phyloP scores from a whole-genome alignment of 2,888 invertebrate genomes.

The Chymomyza fuscimana region DNA sequence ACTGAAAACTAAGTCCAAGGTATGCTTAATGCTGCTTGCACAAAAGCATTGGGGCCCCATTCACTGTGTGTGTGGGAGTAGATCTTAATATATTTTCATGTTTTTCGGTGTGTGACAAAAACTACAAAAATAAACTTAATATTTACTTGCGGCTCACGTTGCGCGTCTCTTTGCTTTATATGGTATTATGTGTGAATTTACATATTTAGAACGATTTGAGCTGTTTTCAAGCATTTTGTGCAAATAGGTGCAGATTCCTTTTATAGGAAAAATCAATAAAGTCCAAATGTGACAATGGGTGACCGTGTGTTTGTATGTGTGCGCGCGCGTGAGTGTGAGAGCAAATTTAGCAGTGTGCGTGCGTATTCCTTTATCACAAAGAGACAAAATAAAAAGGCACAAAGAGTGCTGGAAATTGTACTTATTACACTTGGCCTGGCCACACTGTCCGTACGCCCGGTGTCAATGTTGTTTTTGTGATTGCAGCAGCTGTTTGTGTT shows the following conservation, averaged over 20 bases:
- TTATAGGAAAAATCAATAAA: constrained; percentile 72
- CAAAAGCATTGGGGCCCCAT: constrained; percentile 24
- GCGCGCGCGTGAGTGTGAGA: constrained; percentile 43
- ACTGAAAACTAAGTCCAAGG: constrained; percentile 53
- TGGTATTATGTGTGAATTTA: constrained; percentile 8
- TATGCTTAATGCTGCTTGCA: constrained; percentile 34
- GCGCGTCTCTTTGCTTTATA: constrained; percentile 8
- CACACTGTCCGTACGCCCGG: background rate
- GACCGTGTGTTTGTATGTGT: constrained; percentile 23
- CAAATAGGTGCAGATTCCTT: constrained; percentile 49
- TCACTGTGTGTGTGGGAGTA: constrained; percentile 59
- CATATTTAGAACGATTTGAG: constrained; percentile 30
- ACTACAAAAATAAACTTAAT: constrained; percentile 40
- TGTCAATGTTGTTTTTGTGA: background rate
- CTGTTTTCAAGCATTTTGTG: constrained; percentile 22
- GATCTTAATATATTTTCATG: constrained; percentile 53
- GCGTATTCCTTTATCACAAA: background rate
- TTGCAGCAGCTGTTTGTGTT: constrained; percentile 11
- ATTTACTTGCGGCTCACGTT: constrained; percentile 27
- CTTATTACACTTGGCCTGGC: background rate
- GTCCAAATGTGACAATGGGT: constrained; percentile 56
- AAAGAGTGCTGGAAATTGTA: background rate
- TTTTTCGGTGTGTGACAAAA: constrained; percentile 53
- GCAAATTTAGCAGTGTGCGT: background rate
- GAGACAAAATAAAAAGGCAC: background rate